Conservation (phyloP, 2,113 vertebrate genomes). For the Colistium nudipinnis region DNA sequence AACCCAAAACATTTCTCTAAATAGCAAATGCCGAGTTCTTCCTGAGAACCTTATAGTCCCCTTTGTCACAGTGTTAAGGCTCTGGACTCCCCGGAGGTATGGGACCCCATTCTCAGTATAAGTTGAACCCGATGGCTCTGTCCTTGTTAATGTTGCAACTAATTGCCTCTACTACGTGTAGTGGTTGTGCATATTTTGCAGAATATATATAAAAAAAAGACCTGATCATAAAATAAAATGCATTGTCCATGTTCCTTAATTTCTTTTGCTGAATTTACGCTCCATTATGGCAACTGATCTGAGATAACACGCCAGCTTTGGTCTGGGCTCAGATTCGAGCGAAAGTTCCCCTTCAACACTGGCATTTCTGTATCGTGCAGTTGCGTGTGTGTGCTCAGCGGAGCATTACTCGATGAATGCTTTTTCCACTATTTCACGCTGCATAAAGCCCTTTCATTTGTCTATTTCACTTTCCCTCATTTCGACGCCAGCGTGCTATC, state of each 20-base stretch:
- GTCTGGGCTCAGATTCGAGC: neutral
- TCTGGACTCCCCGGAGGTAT: too few species aligned
- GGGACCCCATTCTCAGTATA: too few species aligned
- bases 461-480: slow-evolving; percentile 29
- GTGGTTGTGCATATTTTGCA: too few species aligned
- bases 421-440: slow-evolving; percentile 52
- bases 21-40: too few species aligned
- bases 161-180: too few species aligned
- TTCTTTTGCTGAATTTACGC: neutral
- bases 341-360: slow-evolving; percentile 23
- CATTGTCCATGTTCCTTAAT: neutral
- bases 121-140: too few species aligned
- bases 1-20: too few species aligned
- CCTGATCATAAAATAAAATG: neutral
- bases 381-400: slow-evolving; percentile 32
- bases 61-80: too few species aligned
- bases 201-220: neutral
- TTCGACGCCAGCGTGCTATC: slow-evolving; percentile 43
- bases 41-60: too few species aligned
- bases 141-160: too few species aligned
- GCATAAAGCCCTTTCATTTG: slow-evolving; percentile 42
- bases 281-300: neutral
- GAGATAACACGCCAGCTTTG: neutral
- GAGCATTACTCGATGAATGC: too few species aligned
- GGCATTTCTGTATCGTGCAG: neutral